A percentile compares a stretch with the other conserved stretches of the same genome.
These are phyloP conservation scores for Chaetorhynchus papuensis DNA, from an alignment of 2,113 vertebrate genomes.

Conservation along the genomic window DNA sequence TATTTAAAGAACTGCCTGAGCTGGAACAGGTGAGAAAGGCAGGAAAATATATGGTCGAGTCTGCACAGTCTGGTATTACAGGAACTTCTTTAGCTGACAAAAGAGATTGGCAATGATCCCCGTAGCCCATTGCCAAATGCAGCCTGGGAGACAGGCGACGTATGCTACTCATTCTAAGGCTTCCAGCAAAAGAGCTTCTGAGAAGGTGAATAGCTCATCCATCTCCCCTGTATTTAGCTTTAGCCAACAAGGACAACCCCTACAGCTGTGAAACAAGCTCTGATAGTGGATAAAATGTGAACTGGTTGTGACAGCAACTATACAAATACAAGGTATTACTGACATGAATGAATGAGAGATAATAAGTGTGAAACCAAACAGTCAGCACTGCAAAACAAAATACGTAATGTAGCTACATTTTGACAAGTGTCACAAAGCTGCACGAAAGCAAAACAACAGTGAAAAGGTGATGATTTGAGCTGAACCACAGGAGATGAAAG, in stretches of 20 bases:
- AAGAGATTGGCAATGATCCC: not conserved
- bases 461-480: not conserved
- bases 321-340: not conserved
- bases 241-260: not conserved
- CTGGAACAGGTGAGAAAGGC: not conserved
- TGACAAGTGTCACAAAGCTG: not conserved
- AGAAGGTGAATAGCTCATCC: not conserved
- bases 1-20: not conserved
- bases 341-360: not conserved
- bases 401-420: not conserved
- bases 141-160: not conserved
- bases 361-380: constrained; percentile 8
- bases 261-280: constrained; percentile 11
- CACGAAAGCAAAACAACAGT: not conserved
- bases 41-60: not conserved
- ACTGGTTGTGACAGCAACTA: constrained; percentile 12
- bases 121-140: not conserved
- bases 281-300: not conserved
- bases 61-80: not conserved
- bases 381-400: not conserved
- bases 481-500: not conserved
- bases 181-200: not conserved
- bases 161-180: not conserved
- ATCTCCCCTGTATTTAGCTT: not conserved
- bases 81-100: not conserved